Base-by-base conservation (phyloP, 1,140 invertebrate genomes). In the Plectrocnemia conspersa region DNA sequence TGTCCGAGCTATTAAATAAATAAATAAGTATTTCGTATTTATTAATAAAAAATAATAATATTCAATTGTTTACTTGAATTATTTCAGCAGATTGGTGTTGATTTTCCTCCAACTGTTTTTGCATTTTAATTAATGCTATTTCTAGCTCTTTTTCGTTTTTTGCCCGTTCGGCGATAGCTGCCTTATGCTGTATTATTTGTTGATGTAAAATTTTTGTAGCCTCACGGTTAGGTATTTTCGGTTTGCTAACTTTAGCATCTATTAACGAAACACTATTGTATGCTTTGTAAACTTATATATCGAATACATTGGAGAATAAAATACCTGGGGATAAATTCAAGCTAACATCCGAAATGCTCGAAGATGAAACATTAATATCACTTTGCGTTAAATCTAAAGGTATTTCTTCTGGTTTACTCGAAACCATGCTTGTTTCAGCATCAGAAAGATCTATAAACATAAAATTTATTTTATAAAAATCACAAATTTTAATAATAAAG, bases 131-230 rank as follows among this genome's bases (percentile, higher is more conserved):
- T 35, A 61, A 54, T 13, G 55, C 55, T 27, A 47, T 6, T 48
- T 61, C 59, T 18, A 61, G 52, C 42, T 61, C 55, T 18, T 58
- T 61, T 52, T 58, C 52, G 27, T 57, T 58, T 47, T 58, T 61
- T 21, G 59, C 27, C 48, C 52, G 53, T 29, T 61, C 59, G 10
- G 59, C 59, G 40, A 61, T 58, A 45, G 54, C 58, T 4, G 59
- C 59, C 35, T 58, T 61, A 45, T 56, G 55, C 23, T 61, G 55
- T 53, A 54, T 57, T 18, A 61, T 58, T 40, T 61, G 54, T 47
- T 57, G 59, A 41, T 58, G 42, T 18, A 61, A 35, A 16, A 61
- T 45, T 54, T 61, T 61, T 10, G 55, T 61, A 23, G 55, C 55
- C 42, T 61, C 59, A 16, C 55, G 49, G 36, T 32, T 61, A 4